Base-by-base conservation (phyloP, 2,888 invertebrate species). In the Tiliacea citrago region DNA sequence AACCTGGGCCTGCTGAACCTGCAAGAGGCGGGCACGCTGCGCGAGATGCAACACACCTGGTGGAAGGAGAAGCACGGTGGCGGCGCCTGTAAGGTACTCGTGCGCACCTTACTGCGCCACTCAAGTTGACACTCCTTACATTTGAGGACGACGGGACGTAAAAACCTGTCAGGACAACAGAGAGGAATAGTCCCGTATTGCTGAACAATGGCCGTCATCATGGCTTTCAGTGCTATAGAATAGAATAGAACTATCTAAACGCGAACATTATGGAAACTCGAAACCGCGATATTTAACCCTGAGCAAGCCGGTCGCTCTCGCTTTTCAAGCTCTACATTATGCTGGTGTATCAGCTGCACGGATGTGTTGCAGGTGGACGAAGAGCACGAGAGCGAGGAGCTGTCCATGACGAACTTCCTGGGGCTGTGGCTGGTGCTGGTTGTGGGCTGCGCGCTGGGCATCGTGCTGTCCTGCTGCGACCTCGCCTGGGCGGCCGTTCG, bases 51-150 rank as follows among this genome's bases (percentile, higher is more conserved):
- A 94, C 97, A 97, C 75, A 98, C 98, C 91, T 99, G 99, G 99
- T 99, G 99, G 99, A 98, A 98, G 91, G 98, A 98, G 93, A 98
- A 97, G 93, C 96, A 98, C 82, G 98, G 98, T 24, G 98, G 98
- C 55, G 98, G 98, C 73, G 97, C 97, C 58, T 98, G 98, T 92
- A 95, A 97, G 93, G 98, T 66, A 66, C 60, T 66, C 35, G 16
- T 18, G 10, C n/a, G 58, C 29, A 65, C 9, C 29, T 29, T 7
- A n/a, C 16, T 58, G 58, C 9, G 35, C 10, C 60, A 66, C 29
- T 16, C 55, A 29, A 53, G 29, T 53, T 65, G 21, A 51, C 8
- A 21, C 18, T 65, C 51, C 29, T 29, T 39, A 13, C 13, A 39
- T 21, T 63, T 29, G 29, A 29, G 29, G 29, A 29, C 9, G 62